Conservation (phyloP, 2,113 vertebrate genomes). For the Barbus barbus region DNA sequence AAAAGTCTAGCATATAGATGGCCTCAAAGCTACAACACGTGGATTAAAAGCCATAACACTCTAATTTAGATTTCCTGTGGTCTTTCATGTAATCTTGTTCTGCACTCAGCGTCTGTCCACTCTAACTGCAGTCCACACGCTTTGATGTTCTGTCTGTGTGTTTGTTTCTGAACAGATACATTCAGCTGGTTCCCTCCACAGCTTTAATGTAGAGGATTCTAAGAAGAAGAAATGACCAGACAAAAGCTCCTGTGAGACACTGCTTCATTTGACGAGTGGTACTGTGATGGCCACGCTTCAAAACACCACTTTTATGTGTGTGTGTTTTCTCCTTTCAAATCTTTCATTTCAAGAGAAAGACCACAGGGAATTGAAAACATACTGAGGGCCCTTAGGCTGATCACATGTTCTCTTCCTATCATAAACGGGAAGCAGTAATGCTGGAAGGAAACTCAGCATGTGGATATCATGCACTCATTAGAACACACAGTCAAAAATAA, state of each 20-base stretch:
- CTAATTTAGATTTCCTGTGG: conserved; percentile 49
- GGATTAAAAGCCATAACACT: conserved; percentile 48
- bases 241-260: conserved; percentile 34
- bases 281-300: conserved; percentile 37
- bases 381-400: not conserved
- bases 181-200: conserved; percentile 29
- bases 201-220: conserved; percentile 50
- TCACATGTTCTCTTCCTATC: not conserved
- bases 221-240: conserved; percentile 21
- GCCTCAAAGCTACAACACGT: conserved; percentile 4
- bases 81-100: conserved; percentile 51
- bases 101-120: conserved; percentile 29
- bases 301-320: conserved; percentile 23
- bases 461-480: not conserved
- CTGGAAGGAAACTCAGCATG: not conserved
- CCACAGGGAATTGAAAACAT: conserved; percentile 17
- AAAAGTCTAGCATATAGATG: conserved; percentile 1
- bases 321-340: conserved; percentile 23
- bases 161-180: conserved; percentile 43
- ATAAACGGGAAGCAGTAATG: not conserved
- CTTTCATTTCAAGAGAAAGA: conserved; percentile 3
- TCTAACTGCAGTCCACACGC: conserved; percentile 27
- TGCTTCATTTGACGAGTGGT: conserved; percentile 32
- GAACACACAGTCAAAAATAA: not conserved
- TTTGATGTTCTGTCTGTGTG: conserved; percentile 50